These are phyloP conservation scores for Naja naja DNA, from an alignment of 2,113 vertebrate genomes.

Conservation along the genomic window DNA sequence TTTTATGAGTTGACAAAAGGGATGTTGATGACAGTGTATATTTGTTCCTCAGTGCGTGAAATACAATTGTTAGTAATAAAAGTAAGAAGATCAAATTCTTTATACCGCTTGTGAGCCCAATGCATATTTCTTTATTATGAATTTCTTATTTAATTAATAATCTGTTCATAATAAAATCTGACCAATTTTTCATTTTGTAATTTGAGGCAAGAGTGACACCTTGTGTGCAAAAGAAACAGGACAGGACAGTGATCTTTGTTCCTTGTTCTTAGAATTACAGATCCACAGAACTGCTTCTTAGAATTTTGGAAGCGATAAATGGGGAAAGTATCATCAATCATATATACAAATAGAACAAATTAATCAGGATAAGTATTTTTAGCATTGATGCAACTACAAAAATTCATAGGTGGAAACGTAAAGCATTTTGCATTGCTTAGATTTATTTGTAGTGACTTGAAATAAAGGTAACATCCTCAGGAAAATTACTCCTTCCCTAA, in stretches of 20 bases:
- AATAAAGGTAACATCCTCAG: neutral
- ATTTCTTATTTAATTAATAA: neutral
- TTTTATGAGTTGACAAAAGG: neutral
- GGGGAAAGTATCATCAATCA: neutral
- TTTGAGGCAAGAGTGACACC: constrained; percentile 48
- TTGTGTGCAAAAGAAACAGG: constrained; percentile 28
- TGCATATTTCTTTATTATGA: neutral
- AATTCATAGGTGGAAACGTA: neutral
- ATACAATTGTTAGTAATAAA: neutral
- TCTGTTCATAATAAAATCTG: neutral
- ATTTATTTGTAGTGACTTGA: neutral
- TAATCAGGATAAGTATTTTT: neutral
- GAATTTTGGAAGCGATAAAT: neutral
- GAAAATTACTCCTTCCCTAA: neutral
- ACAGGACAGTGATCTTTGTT: neutral
- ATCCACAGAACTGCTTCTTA: neutral
- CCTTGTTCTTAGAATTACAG: neutral
- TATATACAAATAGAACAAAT: neutral
- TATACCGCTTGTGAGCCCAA: neutral
- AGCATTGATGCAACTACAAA: neutral
- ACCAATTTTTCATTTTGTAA: neutral
- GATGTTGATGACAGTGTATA: neutral
- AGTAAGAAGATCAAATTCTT: neutral
- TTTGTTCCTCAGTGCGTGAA: neutral
- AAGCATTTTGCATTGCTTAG: neutral